phyloP scores from a whole-genome alignment of 1,140 invertebrate species.

The Lutraria rhynchaena region DNA sequence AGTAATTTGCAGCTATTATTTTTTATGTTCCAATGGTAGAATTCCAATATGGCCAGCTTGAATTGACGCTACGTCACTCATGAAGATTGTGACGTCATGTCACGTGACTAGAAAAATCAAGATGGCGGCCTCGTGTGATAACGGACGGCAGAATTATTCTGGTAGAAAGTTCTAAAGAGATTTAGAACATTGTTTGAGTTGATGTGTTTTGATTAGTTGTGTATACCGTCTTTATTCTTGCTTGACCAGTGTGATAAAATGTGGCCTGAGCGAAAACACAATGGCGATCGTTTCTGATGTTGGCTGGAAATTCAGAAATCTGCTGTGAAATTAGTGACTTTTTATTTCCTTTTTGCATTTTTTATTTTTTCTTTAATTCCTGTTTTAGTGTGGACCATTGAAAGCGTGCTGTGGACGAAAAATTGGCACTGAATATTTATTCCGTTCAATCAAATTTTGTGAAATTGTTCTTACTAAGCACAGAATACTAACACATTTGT shows the following conservation, averaged over 20 bases:
- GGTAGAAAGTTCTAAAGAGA: constrained; percentile 51
- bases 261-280: constrained; percentile 22
- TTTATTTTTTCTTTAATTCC: constrained; percentile 55
- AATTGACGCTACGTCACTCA: constrained; percentile 26
- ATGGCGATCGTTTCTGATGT: constrained; percentile 21
- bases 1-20: constrained; percentile 7
- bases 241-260: constrained; percentile 51
- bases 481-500: constrained; percentile 44
- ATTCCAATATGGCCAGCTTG: constrained; percentile 48
- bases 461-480: constrained; percentile 58
- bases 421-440: constrained; percentile 54
- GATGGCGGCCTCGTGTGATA: constrained; percentile 48
- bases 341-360: constrained; percentile 47
- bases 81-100: constrained; percentile 20
- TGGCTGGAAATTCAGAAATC: constrained; percentile 33
- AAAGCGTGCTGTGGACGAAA: constrained; percentile 34
- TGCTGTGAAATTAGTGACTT: constrained; percentile 54
- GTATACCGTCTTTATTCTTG: constrained; percentile 47
- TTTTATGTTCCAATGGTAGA: constrained; percentile 38
- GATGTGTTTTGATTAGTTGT: constrained; percentile 57
- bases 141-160: constrained; percentile 25
- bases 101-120: constrained; percentile 56
- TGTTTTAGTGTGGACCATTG: constrained; percentile 40
- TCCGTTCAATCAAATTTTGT: constrained; percentile 59
- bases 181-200: constrained; percentile 56